These are phyloP conservation scores for Sebastes trivittatus DNA, from an alignment of 2,797 vertebrate species.

Conservation along the genomic window DNA sequence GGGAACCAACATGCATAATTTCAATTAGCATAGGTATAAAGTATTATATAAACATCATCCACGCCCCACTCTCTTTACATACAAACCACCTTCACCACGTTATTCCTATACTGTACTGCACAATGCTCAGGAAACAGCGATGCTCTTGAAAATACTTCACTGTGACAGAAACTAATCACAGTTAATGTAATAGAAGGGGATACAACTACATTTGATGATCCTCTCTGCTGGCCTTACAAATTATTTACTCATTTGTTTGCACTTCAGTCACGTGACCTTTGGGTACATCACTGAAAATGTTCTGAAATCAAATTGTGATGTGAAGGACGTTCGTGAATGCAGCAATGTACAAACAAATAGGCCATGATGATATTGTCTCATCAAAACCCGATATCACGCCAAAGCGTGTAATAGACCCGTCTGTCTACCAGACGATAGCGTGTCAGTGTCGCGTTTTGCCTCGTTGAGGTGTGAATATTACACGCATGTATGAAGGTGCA, in stretches of 20 bases:
- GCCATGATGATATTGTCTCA: not conserved
- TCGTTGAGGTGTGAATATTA: too few species aligned
- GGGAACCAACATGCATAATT: constrained; percentile 54
- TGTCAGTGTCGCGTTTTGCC: too few species aligned
- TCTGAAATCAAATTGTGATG: not conserved
- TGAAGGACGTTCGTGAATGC: not conserved
- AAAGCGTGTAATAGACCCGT: too few species aligned
- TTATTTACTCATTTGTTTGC: constrained; percentile 5
- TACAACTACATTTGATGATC: constrained; percentile 14
- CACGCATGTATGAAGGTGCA: too few species aligned
- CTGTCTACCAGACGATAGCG: too few species aligned
- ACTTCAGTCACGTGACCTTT: not conserved
- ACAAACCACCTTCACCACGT: constrained; percentile 3
- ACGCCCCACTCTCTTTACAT: constrained; percentile 7
- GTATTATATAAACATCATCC: constrained; percentile 44
- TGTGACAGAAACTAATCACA: constrained; percentile 14
- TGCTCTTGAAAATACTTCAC: not conserved
- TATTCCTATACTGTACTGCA: not conserved
- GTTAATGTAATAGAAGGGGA: not conserved
- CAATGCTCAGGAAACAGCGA: not conserved
- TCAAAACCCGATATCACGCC: not conserved
- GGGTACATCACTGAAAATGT: not conserved
- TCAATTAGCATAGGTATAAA: constrained; percentile 66
- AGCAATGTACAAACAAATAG: not conserved
- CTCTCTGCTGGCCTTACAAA: constrained; percentile 10